phyloP scores from a whole-genome alignment of 2,888 invertebrate genomes.

The Noctua pronuba region DNA sequence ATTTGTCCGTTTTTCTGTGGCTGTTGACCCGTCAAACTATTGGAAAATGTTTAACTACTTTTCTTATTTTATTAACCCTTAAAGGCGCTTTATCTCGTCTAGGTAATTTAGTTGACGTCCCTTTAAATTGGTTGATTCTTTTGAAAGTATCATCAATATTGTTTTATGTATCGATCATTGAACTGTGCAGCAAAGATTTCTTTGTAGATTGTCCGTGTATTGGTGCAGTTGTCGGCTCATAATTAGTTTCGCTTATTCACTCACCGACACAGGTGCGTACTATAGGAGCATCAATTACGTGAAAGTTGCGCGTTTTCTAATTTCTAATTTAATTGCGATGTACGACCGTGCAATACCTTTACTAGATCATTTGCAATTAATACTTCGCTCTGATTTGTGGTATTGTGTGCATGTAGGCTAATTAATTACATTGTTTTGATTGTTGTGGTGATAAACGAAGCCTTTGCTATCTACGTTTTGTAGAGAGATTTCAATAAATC shows the following conservation, averaged over 20 bases:
- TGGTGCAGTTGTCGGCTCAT: constrained; percentile 70
- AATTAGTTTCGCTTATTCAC: constrained; percentile 83
- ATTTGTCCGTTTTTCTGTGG: constrained; percentile 64
- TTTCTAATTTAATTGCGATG: constrained; percentile 81
- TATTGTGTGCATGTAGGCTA: neutral
- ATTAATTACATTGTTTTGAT: constrained; percentile 20
- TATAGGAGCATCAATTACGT: constrained; percentile 79
- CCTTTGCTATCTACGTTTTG: neutral
- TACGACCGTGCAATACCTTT: constrained; percentile 59
- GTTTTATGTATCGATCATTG: constrained; percentile 46
- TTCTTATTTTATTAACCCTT: constrained; percentile 44
- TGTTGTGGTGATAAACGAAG: constrained; percentile 6
- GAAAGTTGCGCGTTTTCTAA: constrained; percentile 83
- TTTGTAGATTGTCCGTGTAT: constrained; percentile 59
- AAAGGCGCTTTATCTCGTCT: constrained; percentile 45
- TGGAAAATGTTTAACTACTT: constrained; percentile 39
- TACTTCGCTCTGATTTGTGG: constrained; percentile 36
- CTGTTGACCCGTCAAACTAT: constrained; percentile 56
- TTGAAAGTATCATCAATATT: constrained; percentile 29
- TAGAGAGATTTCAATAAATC: neutral
- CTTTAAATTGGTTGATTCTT: constrained; percentile 32
- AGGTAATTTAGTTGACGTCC: constrained; percentile 38
- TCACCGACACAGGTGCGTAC: constrained; percentile 70
- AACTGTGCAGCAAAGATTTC: constrained; percentile 53
- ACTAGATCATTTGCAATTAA: constrained; percentile 54